These are phyloP conservation scores for Lepilemur septentrionalis DNA, from an alignment of 2,797 vertebrate species.

Conservation along the genomic window DNA sequence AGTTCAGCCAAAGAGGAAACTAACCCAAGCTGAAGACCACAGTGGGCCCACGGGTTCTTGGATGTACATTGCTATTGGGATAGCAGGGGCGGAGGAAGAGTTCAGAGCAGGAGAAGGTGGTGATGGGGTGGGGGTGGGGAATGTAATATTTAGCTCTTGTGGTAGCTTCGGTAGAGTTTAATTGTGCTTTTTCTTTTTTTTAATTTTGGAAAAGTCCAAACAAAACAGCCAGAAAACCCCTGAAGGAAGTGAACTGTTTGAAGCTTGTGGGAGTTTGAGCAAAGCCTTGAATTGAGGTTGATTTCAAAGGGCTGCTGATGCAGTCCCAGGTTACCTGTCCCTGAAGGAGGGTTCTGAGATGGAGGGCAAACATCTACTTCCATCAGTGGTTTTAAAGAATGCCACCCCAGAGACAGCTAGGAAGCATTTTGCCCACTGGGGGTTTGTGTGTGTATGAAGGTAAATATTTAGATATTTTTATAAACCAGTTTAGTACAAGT, in stretches of 20 bases:
- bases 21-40: background rate
- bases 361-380: background rate
- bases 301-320: background rate
- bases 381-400: background rate
- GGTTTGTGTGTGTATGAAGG: background rate
- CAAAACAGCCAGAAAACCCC: background rate
- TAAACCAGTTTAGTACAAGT: slow-evolving; percentile 24
- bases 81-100: background rate
- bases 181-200: background rate
- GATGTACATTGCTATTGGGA: background rate
- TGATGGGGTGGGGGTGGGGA: background rate
- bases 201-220: background rate
- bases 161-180: background rate
- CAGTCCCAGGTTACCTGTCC: background rate
- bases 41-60: background rate
- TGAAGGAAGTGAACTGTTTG: background rate
- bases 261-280: background rate
- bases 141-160: background rate
- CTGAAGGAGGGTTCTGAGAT: background rate
- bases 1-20: background rate
- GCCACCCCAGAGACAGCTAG: background rate
- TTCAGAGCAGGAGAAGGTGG: background rate
- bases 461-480: slow-evolving; percentile 74
- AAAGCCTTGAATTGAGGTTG: background rate
- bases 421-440: background rate